Evolutionary conservation across 2,113 vertebrate genomes (phyloP), one percentile per base, ranked within the genome.

Genomic region (Thryonomys swinderianus): DNA sequence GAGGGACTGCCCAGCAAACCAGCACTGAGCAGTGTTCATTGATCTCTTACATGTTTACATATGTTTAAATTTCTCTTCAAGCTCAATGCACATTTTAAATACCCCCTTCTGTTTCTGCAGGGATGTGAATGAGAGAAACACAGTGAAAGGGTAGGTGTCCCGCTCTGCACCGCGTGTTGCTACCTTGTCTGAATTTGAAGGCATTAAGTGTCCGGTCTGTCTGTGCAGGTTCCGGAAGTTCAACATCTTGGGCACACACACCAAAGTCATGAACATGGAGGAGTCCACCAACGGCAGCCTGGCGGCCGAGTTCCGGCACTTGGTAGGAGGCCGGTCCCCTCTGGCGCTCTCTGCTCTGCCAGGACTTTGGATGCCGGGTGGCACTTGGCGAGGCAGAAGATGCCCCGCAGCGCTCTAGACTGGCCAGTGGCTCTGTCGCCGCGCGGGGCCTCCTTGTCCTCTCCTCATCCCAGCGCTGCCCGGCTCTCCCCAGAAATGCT

Each of bases 241-340:
- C 96, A 99, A 99, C 96, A 99, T 99, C 97, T 97, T 99, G 98
- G 99, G 99, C 83, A 99, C 99, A 5, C 99, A 99, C 96, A 99
- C 99, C 1, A 99, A 99, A 98, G 99, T 99, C 27, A 99, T 99
- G 99, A 99, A 99, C 98, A 99, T 99, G 99, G 99, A 99, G 95
- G 99, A 99, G 96, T 99, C 99, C 4, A 99, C 98, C 85, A 99
- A 99, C n/a, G 99, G 99, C 80, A 99, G 99, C 84, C 96, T 99
- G 96, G 99, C 99, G 1, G 99, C 99, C 25, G 99, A 99, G 97
- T 99, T 99, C 97, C 98, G 99, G 92, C 99, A 99, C 96, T 96
- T 99, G 99, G 99, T 99, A 97, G 96, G 40, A n/a, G 8, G 64
- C 48, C 27, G 0, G 0, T 20, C 59, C 80, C 16, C 25, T 2